These are phyloP conservation scores for Sitodiplosis mosellana DNA, from an alignment of 1,140 invertebrate genomes.

Conservation along the genomic window DNA sequence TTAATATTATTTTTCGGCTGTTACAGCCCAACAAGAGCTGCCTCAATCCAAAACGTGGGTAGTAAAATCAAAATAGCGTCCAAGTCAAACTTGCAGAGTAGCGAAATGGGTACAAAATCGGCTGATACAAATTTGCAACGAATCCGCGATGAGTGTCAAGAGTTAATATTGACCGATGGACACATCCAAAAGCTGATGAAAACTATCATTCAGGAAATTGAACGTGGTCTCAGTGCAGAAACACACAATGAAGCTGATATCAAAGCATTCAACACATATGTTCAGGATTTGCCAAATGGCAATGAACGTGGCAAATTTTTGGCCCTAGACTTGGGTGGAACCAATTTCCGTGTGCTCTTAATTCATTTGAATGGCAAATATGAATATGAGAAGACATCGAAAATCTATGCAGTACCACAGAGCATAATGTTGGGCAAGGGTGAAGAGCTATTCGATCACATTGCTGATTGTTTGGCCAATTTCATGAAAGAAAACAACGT, in stretches of 20 bases:
- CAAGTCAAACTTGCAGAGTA: too few relatives aligned
- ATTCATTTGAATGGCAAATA: slow-evolving; percentile 71
- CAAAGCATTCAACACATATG: slow-evolving; percentile 87
- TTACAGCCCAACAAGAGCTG: too few relatives aligned
- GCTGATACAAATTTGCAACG: slow-evolving; percentile 19
- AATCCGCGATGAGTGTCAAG: slow-evolving; percentile 76
- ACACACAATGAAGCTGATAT: slow-evolving; percentile 63
- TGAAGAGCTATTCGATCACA: slow-evolving; percentile 87
- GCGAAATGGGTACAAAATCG: too few relatives aligned
- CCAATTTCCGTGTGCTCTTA: slow-evolving; percentile 92
- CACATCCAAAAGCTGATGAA: slow-evolving; percentile 60
- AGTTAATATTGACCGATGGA: slow-evolving; percentile 66
- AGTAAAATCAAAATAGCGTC: too few relatives aligned
- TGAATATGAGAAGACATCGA: slow-evolving; percentile 86
- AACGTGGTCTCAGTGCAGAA: slow-evolving; percentile 61
- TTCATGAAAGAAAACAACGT: slow-evolving; percentile 80
- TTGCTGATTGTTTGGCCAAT: slow-evolving; percentile 86
- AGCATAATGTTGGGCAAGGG: slow-evolving; percentile 87
- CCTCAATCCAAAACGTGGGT: too few relatives aligned
- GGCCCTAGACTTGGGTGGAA: slow-evolving; percentile 94
- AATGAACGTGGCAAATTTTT: slow-evolving; percentile 92
- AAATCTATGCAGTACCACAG: slow-evolving; percentile 92
- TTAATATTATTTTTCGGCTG: too few relatives aligned
- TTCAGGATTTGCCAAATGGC: slow-evolving; percentile 91
- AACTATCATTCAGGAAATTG: slow-evolving; percentile 55